These are phyloP conservation scores for Psammodynastes pulverulentus DNA, from an alignment of 2,113 vertebrate species.

Conservation along the genomic window DNA sequence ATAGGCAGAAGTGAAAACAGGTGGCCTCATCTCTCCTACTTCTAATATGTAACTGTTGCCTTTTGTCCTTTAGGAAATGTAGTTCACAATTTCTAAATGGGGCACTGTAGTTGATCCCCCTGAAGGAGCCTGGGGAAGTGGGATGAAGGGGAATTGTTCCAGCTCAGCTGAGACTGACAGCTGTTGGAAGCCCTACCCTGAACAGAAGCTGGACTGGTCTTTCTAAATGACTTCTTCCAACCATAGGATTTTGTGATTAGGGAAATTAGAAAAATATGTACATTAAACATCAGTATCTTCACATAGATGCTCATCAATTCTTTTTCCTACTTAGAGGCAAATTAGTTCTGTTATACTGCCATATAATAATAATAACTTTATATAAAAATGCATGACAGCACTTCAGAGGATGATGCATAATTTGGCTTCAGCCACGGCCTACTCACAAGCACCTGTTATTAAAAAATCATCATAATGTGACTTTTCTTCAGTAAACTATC, in stretches of 20 bases:
- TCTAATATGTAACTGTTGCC: background rate
- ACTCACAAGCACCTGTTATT: background rate
- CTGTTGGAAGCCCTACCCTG: background rate
- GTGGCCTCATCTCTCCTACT: background rate
- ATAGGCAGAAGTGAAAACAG: background rate
- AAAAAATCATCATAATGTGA: background rate
- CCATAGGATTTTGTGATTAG: background rate
- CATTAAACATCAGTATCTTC: background rate
- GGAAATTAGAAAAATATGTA: background rate
- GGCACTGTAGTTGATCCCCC: background rate
- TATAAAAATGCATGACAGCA: background rate
- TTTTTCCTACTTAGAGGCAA: background rate
- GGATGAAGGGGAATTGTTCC: background rate
- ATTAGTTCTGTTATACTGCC: background rate
- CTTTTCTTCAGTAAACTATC: accelerated
- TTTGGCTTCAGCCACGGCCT: background rate
- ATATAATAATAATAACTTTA: background rate
- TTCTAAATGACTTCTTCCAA: background rate
- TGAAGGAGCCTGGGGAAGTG: background rate
- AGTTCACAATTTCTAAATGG: background rate
- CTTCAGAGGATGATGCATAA: background rate
- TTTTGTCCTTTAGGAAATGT: background rate
- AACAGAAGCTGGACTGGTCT: background rate
- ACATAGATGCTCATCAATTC: background rate
- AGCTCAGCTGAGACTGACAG: background rate